Base-by-base conservation (phyloP, 2,888 invertebrate genomes). In the Aphidoletes aphidimyza region DNA sequence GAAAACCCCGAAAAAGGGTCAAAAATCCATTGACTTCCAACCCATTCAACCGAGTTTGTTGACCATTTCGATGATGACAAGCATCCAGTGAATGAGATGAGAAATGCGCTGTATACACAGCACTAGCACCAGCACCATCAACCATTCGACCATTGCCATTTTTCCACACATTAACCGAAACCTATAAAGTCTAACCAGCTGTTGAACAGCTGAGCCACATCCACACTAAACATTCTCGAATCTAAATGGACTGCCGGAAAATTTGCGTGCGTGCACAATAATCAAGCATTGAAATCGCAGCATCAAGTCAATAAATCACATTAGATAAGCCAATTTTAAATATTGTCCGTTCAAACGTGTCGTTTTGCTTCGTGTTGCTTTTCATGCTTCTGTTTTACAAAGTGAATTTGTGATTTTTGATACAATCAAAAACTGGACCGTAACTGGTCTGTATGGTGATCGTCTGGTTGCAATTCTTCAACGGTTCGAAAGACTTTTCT, bases 201-300 rank as follows among this genome's bases (percentile, higher is more conserved):
- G 54, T 54, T 54, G 54, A 54, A 54, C 54, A 54, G 54, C 54
- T 54, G 54, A 54, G 54, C 6, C 42, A 42, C 8, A 42, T n/a
- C n/a, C n/a, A n/a, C n/a, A n/a, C n/a, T n/a, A n/a, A n/a, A n/a
- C n/a, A n/a, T n/a, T n/a, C n/a, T n/a, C n/a, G n/a, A n/a, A n/a
- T n/a, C n/a, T n/a, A n/a, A n/a, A n/a, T n/a, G n/a, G n/a, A n/a
- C n/a, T n/a, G 26, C 54, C 22, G 26, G 19, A 54, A 54, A 47
- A 54, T 54, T 54, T 54, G 54, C 54, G 54, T 54, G 54, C 54
- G 54, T 54, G 54, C 54, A 54, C 54, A 54, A 54, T 54, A 54
- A 22, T 54, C 54, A 54, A 54, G 5, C 54, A 54, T 54, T 54
- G 54, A 54, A 54, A 22, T 11, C 8, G 2, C 22, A 22, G 54